phyloP scores from a whole-genome alignment of 1,140 invertebrate species.

The Heliothis virescens region DNA sequence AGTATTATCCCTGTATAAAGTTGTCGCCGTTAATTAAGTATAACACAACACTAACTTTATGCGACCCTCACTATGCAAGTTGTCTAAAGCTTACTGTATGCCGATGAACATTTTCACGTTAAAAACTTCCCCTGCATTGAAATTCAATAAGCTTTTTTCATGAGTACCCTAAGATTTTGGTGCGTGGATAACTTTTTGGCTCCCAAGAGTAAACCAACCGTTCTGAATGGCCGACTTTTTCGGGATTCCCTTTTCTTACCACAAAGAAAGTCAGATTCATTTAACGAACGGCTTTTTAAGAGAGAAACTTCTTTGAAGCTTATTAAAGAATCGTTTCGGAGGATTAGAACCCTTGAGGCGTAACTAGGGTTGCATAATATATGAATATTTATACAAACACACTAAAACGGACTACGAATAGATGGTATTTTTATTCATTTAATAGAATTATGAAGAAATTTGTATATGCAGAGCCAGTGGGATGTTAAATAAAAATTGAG shows the following conservation, averaged over 20 bases:
- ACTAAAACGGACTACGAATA: constrained; percentile 30
- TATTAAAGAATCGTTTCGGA: constrained; percentile 69
- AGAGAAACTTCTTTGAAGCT: constrained; percentile 70
- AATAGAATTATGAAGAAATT: not conserved
- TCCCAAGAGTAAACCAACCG: constrained; percentile 65
- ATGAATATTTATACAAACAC: constrained; percentile 42
- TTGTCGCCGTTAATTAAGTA: constrained; percentile 30
- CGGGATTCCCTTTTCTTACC: constrained; percentile 63
- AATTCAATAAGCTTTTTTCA: constrained; percentile 57
- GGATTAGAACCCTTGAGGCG: constrained; percentile 57
- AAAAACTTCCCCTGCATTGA: constrained; percentile 24
- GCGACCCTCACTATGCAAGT: constrained; percentile 12
- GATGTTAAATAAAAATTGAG: not conserved
- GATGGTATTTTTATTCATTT: constrained; percentile 9
- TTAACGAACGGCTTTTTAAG: constrained; percentile 69
- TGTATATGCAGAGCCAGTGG: no score
- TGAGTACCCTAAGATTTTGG: constrained; percentile 51
- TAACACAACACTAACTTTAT: constrained; percentile 25
- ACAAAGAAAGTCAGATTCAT: constrained; percentile 71
- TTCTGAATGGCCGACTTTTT: constrained; percentile 66
- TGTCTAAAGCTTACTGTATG: not conserved
- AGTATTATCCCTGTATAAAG: constrained; percentile 23
- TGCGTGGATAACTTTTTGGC: constrained; percentile 64
- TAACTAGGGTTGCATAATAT: constrained; percentile 53
- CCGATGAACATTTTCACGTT: constrained; percentile 11